Evolutionary conservation across 1,140 invertebrate species (phyloP).

Genomic region (Proctacanthus coquilletti): DNA sequence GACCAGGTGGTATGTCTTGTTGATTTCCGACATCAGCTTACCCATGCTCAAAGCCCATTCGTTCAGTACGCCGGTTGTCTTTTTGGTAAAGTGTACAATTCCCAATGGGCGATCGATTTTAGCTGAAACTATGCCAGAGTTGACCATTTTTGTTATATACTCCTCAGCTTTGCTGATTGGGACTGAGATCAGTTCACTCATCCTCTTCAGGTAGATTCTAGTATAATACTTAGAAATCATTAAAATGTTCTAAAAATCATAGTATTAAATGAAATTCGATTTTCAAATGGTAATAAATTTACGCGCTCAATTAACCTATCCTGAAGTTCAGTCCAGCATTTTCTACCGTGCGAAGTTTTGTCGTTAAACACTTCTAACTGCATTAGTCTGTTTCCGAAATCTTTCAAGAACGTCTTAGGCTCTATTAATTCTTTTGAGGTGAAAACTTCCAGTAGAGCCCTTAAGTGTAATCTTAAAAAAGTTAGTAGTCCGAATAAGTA

Average conservation of each 20-base stretch:
- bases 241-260: conserved; percentile 71
- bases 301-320: neutral
- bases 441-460: conserved; percentile 35
- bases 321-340: neutral
- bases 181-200: conserved; percentile 80
- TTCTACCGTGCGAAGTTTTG: neutral
- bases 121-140: conserved; percentile 70
- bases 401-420: neutral
- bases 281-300: no score
- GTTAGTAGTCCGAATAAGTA: no score
- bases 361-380: neutral
- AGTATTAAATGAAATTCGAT: no score
- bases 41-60: conserved; percentile 82
- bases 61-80: conserved; percentile 67
- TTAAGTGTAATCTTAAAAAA: no score
- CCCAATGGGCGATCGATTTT: conserved; percentile 82
- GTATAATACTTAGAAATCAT: conserved; percentile 98
- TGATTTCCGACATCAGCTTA: conserved; percentile 84
- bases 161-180: conserved; percentile 77
- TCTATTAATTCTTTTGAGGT: neutral
- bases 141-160: conserved; percentile 81
- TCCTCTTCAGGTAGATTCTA: conserved; percentile 68
- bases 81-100: conserved; percentile 32
- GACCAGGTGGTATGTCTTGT: conserved; percentile 91
- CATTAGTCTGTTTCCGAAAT: neutral